A percentile compares a stretch with the other conserved stretches of the same genome.
Conservation (phyloP, 2,113 vertebrate species). For the Erythrocebus patas region DNA sequence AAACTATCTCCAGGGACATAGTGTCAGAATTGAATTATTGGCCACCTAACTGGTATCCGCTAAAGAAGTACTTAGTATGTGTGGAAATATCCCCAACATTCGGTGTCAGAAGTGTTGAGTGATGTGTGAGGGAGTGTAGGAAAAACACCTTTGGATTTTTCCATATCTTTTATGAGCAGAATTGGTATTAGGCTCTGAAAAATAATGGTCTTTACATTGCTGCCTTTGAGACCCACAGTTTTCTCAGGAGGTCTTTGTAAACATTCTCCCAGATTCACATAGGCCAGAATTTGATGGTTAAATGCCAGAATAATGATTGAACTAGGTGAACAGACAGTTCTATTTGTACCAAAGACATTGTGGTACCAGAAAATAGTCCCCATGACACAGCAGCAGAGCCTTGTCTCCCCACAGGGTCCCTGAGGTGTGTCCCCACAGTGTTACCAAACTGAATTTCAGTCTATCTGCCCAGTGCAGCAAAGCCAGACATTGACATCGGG, state of each 20-base stretch:
- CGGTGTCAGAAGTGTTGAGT: neutral
- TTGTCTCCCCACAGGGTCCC: neutral
- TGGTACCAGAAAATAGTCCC: neutral
- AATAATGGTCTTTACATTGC: neutral
- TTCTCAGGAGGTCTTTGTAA: neutral
- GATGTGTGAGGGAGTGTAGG: neutral
- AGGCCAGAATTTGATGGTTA: neutral
- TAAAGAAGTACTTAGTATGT: neutral
- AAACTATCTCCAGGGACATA: too few relatives aligned
- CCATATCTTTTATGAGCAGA: neutral
- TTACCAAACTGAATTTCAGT: neutral
- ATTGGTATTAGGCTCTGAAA: neutral
- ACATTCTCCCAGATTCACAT: neutral
- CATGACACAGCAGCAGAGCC: neutral
- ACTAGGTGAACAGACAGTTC: neutral
- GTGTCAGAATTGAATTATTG: neutral
- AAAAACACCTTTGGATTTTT: neutral
- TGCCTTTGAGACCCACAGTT: neutral
- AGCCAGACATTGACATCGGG: neutral
- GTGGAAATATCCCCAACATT: neutral
- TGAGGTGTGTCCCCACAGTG: neutral
- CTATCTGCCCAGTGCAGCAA: neutral
- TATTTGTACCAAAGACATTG: neutral
- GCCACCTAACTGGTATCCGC: neutral
- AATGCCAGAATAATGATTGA: neutral